Base-by-base conservation (phyloP, 1,140 invertebrate genomes). In the Lutraria rhynchaena region DNA sequence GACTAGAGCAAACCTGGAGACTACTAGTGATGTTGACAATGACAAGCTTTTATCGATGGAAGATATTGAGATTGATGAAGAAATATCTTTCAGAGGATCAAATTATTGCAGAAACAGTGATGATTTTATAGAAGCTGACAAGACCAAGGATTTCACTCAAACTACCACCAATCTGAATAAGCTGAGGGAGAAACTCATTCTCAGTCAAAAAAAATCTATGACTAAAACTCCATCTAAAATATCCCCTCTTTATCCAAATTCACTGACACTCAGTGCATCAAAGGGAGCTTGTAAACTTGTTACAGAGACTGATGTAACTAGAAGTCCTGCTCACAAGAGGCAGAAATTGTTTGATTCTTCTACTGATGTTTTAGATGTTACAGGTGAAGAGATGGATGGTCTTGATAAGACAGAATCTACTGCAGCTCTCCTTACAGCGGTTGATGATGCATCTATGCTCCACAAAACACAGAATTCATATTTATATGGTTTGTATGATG, bases 141-240 rank as follows among this genome's bases (percentile, higher is more conserved):
- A 49, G 29, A 75, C 73, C 15, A 37, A 63, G 33, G 73, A 75
- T 35, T 4, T 61, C 17, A 75, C 73, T n/a, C 71, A 58, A 29
- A 35, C 70, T 5, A 29, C 37, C 13, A 49, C 73, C 17, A 60
- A 60, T 29, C 31, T 75, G 3, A 15, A 37, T 0, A 75, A 75
- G 41, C 41, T 75, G 5, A 75, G 58, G 31, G 73, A 61, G 35
- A 41, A 44, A 35, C 44, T 75, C 15, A n/a, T 49, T 44, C 9
- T 60, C 7, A 75, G 55, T 24, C 44, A 61, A 29, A 75, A 44
- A 46, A 61, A 60, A 35, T 60, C 73, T 46, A 24, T 35, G 17
- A 3, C 58, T 11, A 75, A 33, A 75, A 75, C 73, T 22, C 73
- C 57, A 29, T 75, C 73, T n/a, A 61, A 61, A 17, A 44, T 46